These are phyloP conservation scores for Paedocypris micromegethes DNA, from an alignment of 2,797 vertebrate species.

Conservation along the genomic window DNA sequence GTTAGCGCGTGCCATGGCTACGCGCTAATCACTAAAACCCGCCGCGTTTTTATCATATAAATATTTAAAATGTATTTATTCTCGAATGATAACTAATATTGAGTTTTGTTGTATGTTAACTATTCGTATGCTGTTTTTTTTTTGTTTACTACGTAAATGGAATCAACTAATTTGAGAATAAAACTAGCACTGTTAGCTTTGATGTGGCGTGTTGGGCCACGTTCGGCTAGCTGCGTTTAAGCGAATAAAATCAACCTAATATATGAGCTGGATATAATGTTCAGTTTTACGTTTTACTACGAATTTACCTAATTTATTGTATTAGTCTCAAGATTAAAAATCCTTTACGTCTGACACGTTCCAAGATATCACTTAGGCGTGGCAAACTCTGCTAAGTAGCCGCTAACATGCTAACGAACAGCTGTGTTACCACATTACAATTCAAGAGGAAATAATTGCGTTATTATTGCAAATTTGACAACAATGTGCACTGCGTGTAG, in stretches of 20 bases:
- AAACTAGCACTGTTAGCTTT: conserved; percentile 37
- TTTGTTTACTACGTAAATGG: background rate
- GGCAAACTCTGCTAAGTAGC: conserved; percentile 61
- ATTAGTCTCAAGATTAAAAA: no score
- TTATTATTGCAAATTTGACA: background rate
- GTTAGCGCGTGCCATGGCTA: conserved; percentile 13
- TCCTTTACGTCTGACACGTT: conserved; percentile 11
- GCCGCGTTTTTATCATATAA: conserved; percentile 6
- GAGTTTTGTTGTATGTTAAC: no score
- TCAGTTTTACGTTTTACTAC: no score
- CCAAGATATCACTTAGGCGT: conserved; percentile 60
- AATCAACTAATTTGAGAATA: conserved; percentile 3
- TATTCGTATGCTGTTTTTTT: background rate
- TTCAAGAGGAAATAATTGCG: conserved; percentile 37
- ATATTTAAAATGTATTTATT: background rate
- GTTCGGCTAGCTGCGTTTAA: conserved; percentile 4
- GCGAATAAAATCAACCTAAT: background rate
- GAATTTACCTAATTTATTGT: no score
- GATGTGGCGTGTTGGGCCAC: conserved; percentile 46
- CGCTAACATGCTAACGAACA: conserved; percentile 16
- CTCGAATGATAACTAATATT: no score
- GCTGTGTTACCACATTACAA: background rate
- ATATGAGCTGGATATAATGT: background rate
- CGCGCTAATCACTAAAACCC: conserved; percentile 17
- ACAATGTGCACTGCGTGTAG: background rate